A percentile compares a stretch with the other conserved stretches of the same genome.
Evolutionary conservation across 2,888 invertebrate species (phyloP).

Genomic region (Orthosia gothica): DNA sequence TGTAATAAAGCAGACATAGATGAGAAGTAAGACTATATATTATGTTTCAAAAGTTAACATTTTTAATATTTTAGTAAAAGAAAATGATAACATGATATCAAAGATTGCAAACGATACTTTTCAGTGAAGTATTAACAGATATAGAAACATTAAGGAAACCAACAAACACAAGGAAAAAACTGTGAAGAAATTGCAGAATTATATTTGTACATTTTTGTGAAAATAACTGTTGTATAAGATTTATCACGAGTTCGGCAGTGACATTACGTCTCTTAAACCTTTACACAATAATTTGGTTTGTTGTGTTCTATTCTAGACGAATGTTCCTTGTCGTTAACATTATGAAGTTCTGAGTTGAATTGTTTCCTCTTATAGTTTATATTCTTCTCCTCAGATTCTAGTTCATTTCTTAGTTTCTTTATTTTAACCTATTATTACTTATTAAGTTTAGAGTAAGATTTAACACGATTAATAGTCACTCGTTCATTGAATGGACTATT

Average conservation of each 20-base stretch:
- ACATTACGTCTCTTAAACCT: slow-evolving; percentile 26
- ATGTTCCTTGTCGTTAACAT: not conserved
- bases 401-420: no score
- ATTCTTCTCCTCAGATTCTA: not conserved
- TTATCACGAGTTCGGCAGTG: slow-evolving; percentile 21
- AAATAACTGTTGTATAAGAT: slow-evolving; percentile 46
- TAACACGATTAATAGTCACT: not conserved
- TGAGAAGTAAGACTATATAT: not conserved
- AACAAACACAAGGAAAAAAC: not conserved
- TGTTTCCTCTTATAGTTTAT: not conserved
- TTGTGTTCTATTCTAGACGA: slow-evolving; percentile 19
- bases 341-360: not conserved
- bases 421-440: not conserved
- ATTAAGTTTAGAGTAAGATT: not conserved
- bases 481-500: not conserved
- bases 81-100: not conserved
- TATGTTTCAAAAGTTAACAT: not conserved
- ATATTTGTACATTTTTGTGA: slow-evolving; percentile 17
- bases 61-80: not conserved
- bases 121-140: slow-evolving; percentile 2
- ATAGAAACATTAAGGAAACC: slow-evolving; percentile 24
- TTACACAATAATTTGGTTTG: slow-evolving; percentile 16
- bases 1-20: no score
- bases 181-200: slow-evolving; percentile 7
- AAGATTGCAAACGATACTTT: not conserved